Evolutionary conservation across 1,140 invertebrate species (phyloP).

Genomic region (Drosophila repletoides): DNA sequence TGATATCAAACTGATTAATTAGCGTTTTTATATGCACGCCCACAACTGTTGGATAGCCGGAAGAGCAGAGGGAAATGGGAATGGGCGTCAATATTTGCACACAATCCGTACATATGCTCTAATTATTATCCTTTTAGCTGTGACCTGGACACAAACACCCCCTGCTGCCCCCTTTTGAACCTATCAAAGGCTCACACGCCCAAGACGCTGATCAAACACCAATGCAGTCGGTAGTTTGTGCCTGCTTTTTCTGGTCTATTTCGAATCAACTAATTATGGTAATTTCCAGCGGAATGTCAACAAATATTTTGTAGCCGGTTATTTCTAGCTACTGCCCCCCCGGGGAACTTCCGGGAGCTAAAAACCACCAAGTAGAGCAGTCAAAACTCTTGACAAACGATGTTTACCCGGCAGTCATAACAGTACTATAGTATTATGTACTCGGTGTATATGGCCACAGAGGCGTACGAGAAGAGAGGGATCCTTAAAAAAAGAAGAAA

Average conservation of each 20-base stretch:
- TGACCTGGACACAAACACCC: slow-evolving; percentile 36
- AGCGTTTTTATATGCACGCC: slow-evolving; percentile 36
- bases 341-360: not conserved
- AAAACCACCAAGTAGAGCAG: slow-evolving; percentile 10
- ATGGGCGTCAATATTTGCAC: slow-evolving; percentile 68
- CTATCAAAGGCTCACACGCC: not conserved
- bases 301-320: slow-evolving; percentile 75
- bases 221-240: slow-evolving; percentile 19
- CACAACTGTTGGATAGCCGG: slow-evolving; percentile 40
- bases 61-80: not conserved
- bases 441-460: too few species aligned
- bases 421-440: slow-evolving; percentile 4
- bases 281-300: slow-evolving; percentile 77
- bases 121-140: slow-evolving; percentile 74
- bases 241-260: slow-evolving; percentile 46
- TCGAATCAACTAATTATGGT: slow-evolving; percentile 79
- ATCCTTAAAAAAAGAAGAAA: too few species aligned
- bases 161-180: too few species aligned
- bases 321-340: slow-evolving; percentile 20
- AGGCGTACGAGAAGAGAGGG: too few species aligned
- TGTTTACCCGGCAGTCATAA: slow-evolving; percentile 59
- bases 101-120: slow-evolving; percentile 80
- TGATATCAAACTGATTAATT: slow-evolving; percentile 70
- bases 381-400: slow-evolving; percentile 73
- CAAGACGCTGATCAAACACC: slow-evolving; percentile 54